Evolutionary conservation across 1,140 invertebrate species (phyloP).

Genomic region (Calosoma granatense): DNA sequence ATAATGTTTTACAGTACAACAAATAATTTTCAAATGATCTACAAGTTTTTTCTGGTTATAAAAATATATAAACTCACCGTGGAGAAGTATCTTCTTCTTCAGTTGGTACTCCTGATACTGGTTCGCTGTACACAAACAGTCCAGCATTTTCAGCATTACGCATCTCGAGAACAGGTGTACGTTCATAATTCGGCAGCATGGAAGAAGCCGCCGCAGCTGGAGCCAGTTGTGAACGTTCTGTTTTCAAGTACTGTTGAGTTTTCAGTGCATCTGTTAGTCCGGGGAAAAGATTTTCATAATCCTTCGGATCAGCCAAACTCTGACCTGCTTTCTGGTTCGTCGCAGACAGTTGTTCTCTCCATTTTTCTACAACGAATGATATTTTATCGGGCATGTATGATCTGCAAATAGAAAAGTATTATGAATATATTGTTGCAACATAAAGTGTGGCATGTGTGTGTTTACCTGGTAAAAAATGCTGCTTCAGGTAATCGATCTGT

Average conservation of each 20-base stretch:
- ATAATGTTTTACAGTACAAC: background rate
- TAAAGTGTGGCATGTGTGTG: background rate
- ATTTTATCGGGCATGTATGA: constrained; percentile 92
- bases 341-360: constrained; percentile 64
- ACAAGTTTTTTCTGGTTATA: background rate
- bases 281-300: constrained; percentile 96
- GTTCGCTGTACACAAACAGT: constrained; percentile 16
- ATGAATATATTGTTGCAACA: no score
- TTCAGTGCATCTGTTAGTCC: constrained; percentile 67
- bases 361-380: constrained; percentile 68
- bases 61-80: background rate
- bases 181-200: constrained; percentile 55
- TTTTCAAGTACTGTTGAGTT: constrained; percentile 57
- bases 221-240: constrained; percentile 39
- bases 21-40: background rate
- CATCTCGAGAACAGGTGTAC: constrained; percentile 66
- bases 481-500: constrained; percentile 89
- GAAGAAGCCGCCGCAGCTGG: constrained; percentile 43
- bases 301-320: constrained; percentile 86
- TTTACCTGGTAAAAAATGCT: constrained; percentile 80
- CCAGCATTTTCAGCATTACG: constrained; percentile 43
- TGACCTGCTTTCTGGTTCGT: constrained; percentile 82
- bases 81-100: background rate
- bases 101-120: background rate
- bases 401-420: constrained; percentile 40